Evolutionary conservation across 2,888 invertebrate species (phyloP).

Genomic region (Acleris sparsana): DNA sequence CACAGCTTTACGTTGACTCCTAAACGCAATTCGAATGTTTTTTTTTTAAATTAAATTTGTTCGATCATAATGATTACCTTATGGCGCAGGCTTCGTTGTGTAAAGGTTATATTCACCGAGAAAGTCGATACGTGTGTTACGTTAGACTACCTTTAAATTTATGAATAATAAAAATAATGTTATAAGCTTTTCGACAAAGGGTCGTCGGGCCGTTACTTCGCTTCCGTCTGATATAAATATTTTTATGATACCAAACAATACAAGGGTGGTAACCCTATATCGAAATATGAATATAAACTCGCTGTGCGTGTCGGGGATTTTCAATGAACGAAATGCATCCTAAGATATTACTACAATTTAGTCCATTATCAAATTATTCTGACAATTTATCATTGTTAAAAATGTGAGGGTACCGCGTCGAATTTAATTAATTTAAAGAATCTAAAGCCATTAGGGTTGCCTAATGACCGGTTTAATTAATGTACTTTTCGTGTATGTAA

Average conservation of each 20-base stretch:
- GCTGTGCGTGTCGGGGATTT: conserved; percentile 35
- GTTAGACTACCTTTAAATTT: conserved; percentile 22
- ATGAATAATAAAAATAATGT: conserved; percentile 35
- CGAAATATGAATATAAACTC: conserved; percentile 39
- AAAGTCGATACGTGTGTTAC: neutral
- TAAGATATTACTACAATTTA: conserved; percentile 32
- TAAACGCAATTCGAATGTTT: conserved; percentile 11
- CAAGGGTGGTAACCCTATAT: conserved; percentile 27
- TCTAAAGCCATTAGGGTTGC: conserved; percentile 13
- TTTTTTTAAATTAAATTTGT: conserved; percentile 10
- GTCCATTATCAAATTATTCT: conserved; percentile 27
- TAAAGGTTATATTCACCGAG: neutral
- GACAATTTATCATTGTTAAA: conserved; percentile 29
- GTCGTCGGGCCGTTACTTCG: conserved; percentile 33
- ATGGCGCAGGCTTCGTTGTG: neutral
- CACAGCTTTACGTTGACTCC: conserved; percentile 39
- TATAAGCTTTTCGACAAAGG: conserved; percentile 34
- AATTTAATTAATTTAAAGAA: conserved; percentile 11
- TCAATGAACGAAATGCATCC: conserved; percentile 33
- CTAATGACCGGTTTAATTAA: conserved; percentile 29
- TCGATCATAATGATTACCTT: conserved; percentile 2
- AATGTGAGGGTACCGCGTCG: conserved; percentile 30
- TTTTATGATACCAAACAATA: conserved; percentile 32
- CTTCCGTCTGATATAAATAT: conserved; percentile 29
- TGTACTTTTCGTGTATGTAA: conserved; percentile 10